Conservation (phyloP, 2,888 invertebrate species). For the Dinocampus coccinellae region DNA sequence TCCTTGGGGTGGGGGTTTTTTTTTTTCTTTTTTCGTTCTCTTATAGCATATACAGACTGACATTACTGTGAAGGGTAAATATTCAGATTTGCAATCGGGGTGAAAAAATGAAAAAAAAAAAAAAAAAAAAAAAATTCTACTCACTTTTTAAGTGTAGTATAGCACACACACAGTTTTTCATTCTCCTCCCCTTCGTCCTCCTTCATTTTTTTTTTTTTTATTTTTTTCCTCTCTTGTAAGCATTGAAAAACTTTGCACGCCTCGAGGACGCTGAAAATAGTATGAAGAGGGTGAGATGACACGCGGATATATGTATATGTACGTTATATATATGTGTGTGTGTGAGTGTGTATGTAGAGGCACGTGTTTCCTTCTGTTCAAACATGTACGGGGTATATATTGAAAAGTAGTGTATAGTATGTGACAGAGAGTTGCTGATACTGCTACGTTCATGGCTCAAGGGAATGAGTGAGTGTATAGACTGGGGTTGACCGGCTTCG, state of each 20-base stretch:
- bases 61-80: constrained; percentile 34
- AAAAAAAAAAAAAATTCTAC: background rate
- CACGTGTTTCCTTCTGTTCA: constrained; percentile 33
- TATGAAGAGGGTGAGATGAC: constrained; percentile 12
- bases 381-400: constrained; percentile 25
- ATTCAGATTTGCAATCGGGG: constrained; percentile 37
- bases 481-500: constrained; percentile 30
- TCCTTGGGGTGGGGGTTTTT: no score
- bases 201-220: background rate
- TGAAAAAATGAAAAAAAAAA: no score
- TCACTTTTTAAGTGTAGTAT: background rate
- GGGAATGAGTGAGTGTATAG: constrained; percentile 16
- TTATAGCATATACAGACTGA: constrained; percentile 19
- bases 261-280: constrained; percentile 19
- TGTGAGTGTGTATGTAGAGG: background rate
- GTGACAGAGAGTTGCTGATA: constrained; percentile 17
- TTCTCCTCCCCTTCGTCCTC: no score
- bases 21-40: constrained; percentile 6
- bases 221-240: constrained; percentile 5
- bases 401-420: constrained; percentile 9
- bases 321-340: no score
- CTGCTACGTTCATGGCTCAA: constrained; percentile 12
- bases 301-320: no score
- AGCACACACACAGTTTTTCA: background rate
- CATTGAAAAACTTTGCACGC: constrained; percentile 41